Percentiles rank a stretch among this genome's conserved stretches.
phyloP scores from a whole-genome alignment of 2,888 invertebrate species.

The Orchesellides sinensis region DNA sequence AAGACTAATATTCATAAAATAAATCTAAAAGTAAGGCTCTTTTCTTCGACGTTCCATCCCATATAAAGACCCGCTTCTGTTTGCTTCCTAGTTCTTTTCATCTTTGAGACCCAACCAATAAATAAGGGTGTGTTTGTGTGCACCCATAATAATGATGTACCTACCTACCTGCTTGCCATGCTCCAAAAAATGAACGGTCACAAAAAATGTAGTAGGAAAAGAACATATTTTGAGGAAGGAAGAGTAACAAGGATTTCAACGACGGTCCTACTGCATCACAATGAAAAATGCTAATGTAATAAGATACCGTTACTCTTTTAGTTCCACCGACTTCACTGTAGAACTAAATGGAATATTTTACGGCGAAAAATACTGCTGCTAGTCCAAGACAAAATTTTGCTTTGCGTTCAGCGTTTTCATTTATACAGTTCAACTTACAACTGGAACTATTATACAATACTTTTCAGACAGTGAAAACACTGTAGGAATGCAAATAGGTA shows the following conservation, averaged over 20 bases:
- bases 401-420: too few relatives aligned
- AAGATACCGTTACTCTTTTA: constrained; percentile 28
- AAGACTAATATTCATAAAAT: neutral
- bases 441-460: too few relatives aligned
- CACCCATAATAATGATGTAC: constrained; percentile 40
- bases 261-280: constrained; percentile 33
- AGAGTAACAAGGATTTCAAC: constrained; percentile 10
- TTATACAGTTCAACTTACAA: too few relatives aligned
- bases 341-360: too few relatives aligned
- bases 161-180: constrained; percentile 38
- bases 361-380: too few relatives aligned
- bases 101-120: constrained; percentile 22
- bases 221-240: too few relatives aligned
- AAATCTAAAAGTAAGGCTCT: neutral
- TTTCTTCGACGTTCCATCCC: neutral
- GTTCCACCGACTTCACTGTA: too few relatives aligned
- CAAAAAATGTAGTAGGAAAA: neutral
- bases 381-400: too few relatives aligned
- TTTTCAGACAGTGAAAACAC: too few relatives aligned
- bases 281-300: constrained; percentile 61
- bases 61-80: neutral
- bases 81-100: constrained; percentile 12
- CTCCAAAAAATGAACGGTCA: constrained; percentile 23
- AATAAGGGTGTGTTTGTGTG: constrained; percentile 54
- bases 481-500: too few relatives aligned